Percentiles rank a stretch among this genome's conserved stretches.
Conservation (phyloP, 2,888 invertebrate genomes). For the Hirudinaria manillensis region DNA sequence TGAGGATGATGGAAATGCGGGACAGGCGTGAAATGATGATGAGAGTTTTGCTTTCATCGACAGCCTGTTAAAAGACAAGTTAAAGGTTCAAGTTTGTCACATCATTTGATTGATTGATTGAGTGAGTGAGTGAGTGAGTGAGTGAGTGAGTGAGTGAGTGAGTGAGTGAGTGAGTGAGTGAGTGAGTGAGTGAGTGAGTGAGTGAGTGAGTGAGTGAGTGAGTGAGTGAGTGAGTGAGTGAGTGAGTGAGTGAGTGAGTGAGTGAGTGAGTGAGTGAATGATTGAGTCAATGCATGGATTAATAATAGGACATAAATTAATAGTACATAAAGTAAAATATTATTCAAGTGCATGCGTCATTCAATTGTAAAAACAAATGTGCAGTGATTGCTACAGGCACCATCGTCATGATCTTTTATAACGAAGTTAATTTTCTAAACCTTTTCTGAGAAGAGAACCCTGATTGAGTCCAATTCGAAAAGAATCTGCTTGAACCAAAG, state of each 20-base stretch:
- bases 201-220: no score
- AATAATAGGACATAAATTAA: no score
- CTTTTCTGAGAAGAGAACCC: conserved; percentile 65
- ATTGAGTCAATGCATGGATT: no score
- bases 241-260: neutral
- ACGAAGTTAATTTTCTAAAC: conserved; percentile 32
- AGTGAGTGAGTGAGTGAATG: neutral
- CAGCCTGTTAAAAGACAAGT: conserved; percentile 54
- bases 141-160: no score
- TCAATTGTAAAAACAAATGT: no score
- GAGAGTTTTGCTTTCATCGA: conserved; percentile 85
- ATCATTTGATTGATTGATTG: no score
- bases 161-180: neutral
- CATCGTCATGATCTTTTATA: neutral
- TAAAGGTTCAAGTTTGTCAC: neutral
- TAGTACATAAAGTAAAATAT: no score
- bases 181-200: no score
- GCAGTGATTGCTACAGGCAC: no score
- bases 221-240: neutral
- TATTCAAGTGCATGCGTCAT: no score
- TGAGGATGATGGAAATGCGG: conserved; percentile 80
- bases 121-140: no score
- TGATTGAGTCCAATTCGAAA: conserved; percentile 87
- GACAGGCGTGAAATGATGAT: conserved; percentile 85
- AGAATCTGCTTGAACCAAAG: conserved; percentile 99